Evolutionary conservation across 2,113 vertebrate genomes (phyloP).

Genomic region (Ptilonorhynchus violaceus): DNA sequence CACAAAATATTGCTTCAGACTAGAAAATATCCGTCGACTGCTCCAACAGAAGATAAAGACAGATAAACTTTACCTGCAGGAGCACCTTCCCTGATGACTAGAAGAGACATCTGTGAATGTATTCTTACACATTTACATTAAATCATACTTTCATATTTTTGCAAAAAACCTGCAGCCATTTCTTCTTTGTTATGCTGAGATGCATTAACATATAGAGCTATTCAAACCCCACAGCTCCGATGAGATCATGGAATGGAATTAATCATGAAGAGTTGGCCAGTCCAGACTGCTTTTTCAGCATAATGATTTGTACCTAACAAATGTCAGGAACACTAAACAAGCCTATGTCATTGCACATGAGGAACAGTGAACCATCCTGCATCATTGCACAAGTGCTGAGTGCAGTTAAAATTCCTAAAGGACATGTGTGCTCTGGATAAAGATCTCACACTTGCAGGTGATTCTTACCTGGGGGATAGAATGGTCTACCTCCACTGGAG

Average conservation of each 20-base stretch:
- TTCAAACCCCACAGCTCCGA: not conserved
- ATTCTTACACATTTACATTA: not conserved
- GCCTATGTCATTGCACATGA: not conserved
- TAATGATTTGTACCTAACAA: not conserved
- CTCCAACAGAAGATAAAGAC: not conserved
- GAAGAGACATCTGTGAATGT: not conserved
- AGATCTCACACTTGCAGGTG: not conserved
- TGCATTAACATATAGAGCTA: not conserved
- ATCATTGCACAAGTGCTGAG: not conserved
- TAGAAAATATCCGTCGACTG: not conserved
- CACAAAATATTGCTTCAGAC: not conserved
- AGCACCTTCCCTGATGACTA: not conserved
- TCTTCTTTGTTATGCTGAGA: not conserved
- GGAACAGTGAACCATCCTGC: not conserved
- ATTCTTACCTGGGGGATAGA: not conserved
- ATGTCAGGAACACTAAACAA: not conserved
- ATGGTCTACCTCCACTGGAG: not conserved
- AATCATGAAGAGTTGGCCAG: not conserved
- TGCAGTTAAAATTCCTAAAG: not conserved
- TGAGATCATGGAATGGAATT: not conserved
- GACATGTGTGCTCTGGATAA: not conserved
- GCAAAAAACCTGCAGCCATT: fast-evolving
- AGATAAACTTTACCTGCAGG: not conserved
- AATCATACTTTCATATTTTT: not conserved
- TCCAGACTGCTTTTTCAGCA: not conserved